Conservation (phyloP, 2,797 vertebrate genomes). For the Peromyscus melanophrys region DNA sequence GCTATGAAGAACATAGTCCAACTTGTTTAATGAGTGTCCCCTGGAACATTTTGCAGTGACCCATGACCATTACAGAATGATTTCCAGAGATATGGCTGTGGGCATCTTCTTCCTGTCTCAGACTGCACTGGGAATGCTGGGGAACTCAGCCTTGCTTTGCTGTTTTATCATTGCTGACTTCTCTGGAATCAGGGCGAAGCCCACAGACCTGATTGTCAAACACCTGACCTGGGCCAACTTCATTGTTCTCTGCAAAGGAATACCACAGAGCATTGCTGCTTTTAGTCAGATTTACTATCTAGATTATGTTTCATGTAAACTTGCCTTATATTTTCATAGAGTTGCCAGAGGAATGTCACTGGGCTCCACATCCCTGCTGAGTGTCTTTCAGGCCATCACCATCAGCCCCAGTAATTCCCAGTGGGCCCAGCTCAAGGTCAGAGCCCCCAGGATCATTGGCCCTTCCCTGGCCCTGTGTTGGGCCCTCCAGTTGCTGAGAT, state of each 20-base stretch:
- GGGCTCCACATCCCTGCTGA: background rate
- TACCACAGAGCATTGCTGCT: background rate
- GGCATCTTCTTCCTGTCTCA: background rate
- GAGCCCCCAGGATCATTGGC: background rate
- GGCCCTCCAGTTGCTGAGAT: background rate
- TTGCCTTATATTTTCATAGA: background rate
- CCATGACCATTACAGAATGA: too few relatives aligned
- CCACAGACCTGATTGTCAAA: background rate
- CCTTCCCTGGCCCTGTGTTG: background rate
- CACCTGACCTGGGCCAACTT: background rate
- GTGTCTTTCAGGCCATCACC: background rate
- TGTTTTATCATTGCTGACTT: background rate
- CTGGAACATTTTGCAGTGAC: too few relatives aligned
- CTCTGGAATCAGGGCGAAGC: background rate
- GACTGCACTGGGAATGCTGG: background rate
- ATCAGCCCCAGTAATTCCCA: background rate
- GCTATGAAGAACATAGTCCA: too few relatives aligned
- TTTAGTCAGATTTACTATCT: background rate
- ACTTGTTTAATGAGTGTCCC: too few relatives aligned
- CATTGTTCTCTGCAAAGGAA: background rate
- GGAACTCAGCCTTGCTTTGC: background rate
- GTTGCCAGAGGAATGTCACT: background rate
- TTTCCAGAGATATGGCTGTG: background rate
- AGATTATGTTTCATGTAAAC: background rate
- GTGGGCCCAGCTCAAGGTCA: background rate